Evolutionary conservation across 1,140 invertebrate species (phyloP).

Genomic region (Drosophila tristis): DNA sequence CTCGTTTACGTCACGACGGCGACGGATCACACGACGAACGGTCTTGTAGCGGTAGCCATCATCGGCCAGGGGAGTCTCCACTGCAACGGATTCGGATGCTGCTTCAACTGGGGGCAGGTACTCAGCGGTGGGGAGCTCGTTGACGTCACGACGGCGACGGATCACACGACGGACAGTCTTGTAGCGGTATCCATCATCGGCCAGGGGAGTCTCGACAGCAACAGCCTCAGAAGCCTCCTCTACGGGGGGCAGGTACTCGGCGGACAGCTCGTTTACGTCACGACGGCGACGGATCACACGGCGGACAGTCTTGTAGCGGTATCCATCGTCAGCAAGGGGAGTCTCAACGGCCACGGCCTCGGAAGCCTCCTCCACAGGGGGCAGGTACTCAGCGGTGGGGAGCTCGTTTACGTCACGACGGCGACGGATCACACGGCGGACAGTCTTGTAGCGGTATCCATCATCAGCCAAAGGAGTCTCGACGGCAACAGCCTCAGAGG

Average conservation of each 20-base stretch:
- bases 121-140: constrained; percentile 43
- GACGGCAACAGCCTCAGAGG: constrained; percentile 19
- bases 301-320: constrained; percentile 73
- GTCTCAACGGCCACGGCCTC: constrained; percentile 39
- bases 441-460: constrained; percentile 64
- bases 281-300: constrained; percentile 67
- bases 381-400: constrained; percentile 48
- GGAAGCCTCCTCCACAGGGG: constrained; percentile 36
- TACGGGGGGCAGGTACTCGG: constrained; percentile 63
- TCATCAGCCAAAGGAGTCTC: constrained; percentile 46
- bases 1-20: constrained; percentile 65
- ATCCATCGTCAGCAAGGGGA: constrained; percentile 60
- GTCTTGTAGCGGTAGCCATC: constrained; percentile 74
- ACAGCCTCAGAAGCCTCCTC: constrained; percentile 27
- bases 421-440: constrained; percentile 50
- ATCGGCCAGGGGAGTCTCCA: constrained; percentile 51
- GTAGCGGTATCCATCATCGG: constrained; percentile 65
- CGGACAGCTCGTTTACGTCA: constrained; percentile 63
- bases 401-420: constrained; percentile 65
- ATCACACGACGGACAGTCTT: constrained; percentile 52
- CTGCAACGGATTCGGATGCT: constrained; percentile 14
- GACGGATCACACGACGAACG: constrained; percentile 59
- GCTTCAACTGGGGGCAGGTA: constrained; percentile 43
- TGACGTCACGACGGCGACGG: constrained; percentile 64
- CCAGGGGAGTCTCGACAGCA: constrained; percentile 47